Evolutionary conservation across 1,140 invertebrate genomes (phyloP).

Genomic region (Drosophila suzukii): DNA sequence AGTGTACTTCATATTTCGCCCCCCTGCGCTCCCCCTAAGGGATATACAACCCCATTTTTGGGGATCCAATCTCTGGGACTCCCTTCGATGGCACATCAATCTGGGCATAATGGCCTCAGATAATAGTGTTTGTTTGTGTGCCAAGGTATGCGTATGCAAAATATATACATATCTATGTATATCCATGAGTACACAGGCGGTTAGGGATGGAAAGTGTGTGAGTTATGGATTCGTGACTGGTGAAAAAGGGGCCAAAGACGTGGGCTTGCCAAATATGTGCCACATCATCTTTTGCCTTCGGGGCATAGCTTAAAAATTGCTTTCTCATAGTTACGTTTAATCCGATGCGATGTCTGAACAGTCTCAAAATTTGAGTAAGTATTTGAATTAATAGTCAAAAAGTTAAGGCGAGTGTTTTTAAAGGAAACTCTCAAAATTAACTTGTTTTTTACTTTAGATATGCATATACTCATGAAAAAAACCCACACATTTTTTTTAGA

Average conservation of each 20-base stretch:
- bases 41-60: slow-evolving; percentile 9
- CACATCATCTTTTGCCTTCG: neutral
- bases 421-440: too few relatives aligned
- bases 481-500: too few relatives aligned
- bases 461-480: too few relatives aligned
- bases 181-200: slow-evolving; percentile 35
- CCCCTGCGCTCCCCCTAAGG: too few relatives aligned
- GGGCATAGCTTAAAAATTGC: neutral
- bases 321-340: neutral
- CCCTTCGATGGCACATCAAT: slow-evolving; percentile 68
- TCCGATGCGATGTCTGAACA: neutral
- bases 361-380: neutral
- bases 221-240: neutral
- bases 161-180: slow-evolving; percentile 53
- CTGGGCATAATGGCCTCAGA: slow-evolving; percentile 71
- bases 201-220: slow-evolving; percentile 3
- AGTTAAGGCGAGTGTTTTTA: too few relatives aligned
- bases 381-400: too few relatives aligned
- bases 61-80: slow-evolving; percentile 27
- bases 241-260: neutral
- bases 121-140: slow-evolving; percentile 78
- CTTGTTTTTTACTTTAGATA: too few relatives aligned
- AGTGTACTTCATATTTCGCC: slow-evolving; percentile 16
- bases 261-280: neutral
- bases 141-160: slow-evolving; percentile 66